Conservation (phyloP, 2,888 invertebrate species). For the Xylophagus ater region DNA sequence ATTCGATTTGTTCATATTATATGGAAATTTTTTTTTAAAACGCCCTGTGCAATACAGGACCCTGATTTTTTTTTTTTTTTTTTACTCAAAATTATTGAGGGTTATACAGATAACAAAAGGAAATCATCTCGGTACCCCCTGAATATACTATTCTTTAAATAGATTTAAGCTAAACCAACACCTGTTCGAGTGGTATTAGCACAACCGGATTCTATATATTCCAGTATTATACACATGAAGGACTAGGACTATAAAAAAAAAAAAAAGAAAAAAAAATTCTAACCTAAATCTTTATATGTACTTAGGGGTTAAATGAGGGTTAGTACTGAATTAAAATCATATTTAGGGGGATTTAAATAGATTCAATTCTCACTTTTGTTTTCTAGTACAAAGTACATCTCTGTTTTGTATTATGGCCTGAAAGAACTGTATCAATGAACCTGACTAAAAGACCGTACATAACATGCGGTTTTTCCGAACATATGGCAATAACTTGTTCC, state of each 20-base stretch:
- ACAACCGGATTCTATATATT: too few relatives aligned
- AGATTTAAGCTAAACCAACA: slow-evolving; percentile 23
- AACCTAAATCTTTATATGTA: slow-evolving; percentile 7
- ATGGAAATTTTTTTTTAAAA: too few relatives aligned
- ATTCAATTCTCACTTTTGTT: slow-evolving; percentile 3
- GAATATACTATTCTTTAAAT: slow-evolving; percentile 12
- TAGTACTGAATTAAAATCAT: slow-evolving; percentile 16
- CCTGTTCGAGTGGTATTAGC: slow-evolving; percentile 26
- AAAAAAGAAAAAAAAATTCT: too few relatives aligned
- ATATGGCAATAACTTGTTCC: slow-evolving; percentile 29
- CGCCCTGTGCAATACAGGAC: too few relatives aligned
- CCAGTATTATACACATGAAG: too few relatives aligned
- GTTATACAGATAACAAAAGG: too few relatives aligned
- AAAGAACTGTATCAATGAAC: neutral
- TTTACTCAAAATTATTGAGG: too few relatives aligned
- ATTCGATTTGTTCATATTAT: too few relatives aligned
- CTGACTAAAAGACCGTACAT: slow-evolving; percentile 34
- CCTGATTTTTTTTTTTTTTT: too few relatives aligned
- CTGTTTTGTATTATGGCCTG: neutral
- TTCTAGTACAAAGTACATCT: slow-evolving; percentile 7
- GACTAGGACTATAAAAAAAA: too few relatives aligned
- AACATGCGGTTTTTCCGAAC: slow-evolving; percentile 39
- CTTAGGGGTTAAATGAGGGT: slow-evolving; percentile 13
- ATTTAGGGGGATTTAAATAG: slow-evolving; percentile 13
- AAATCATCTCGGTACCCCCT: too few relatives aligned